phyloP scores from a whole-genome alignment of 1,140 invertebrate species.

The Drosophila bocki region DNA sequence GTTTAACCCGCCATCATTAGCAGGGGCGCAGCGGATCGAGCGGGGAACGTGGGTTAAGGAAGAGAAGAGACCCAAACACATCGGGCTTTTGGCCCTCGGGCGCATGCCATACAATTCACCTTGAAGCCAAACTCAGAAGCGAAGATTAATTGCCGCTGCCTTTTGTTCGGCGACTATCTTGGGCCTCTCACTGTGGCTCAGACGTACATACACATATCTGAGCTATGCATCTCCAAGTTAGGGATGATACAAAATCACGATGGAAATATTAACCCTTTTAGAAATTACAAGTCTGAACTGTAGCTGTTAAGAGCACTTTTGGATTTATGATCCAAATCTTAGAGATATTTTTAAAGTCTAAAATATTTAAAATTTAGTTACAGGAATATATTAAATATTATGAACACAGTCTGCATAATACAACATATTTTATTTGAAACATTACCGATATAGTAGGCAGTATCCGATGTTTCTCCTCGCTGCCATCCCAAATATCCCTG shows the following conservation, averaged over 20 bases:
- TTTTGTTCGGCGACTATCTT: constrained; percentile 69
- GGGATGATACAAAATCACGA: constrained; percentile 3
- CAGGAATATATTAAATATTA: background rate
- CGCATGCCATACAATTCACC: constrained; percentile 81
- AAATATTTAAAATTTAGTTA: background rate
- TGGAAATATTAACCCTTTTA: background rate
- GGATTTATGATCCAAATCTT: background rate
- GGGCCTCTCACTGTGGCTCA: constrained; percentile 25
- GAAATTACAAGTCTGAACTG: background rate
- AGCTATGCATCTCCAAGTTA: constrained; percentile 34
- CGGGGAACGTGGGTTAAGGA: constrained; percentile 24
- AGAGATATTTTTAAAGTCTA: no score
- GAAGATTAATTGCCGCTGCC: constrained; percentile 82
- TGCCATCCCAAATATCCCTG: constrained; percentile 14
- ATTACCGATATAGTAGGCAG: background rate
- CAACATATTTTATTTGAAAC: background rate
- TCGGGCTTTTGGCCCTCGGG: constrained; percentile 58
- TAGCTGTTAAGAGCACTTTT: background rate
- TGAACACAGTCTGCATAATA: background rate
- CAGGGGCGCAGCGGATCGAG: background rate
- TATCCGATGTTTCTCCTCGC: background rate
- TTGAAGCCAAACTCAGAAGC: constrained; percentile 80
- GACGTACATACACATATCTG: constrained; percentile 52
- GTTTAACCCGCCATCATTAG: constrained; percentile 61
- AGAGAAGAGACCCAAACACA: constrained; percentile 19